Evolutionary conservation across 1,140 invertebrate species (phyloP), one percentile per base, ranked within the genome.

Genomic region (Caenorhabditis remanei): DNA sequence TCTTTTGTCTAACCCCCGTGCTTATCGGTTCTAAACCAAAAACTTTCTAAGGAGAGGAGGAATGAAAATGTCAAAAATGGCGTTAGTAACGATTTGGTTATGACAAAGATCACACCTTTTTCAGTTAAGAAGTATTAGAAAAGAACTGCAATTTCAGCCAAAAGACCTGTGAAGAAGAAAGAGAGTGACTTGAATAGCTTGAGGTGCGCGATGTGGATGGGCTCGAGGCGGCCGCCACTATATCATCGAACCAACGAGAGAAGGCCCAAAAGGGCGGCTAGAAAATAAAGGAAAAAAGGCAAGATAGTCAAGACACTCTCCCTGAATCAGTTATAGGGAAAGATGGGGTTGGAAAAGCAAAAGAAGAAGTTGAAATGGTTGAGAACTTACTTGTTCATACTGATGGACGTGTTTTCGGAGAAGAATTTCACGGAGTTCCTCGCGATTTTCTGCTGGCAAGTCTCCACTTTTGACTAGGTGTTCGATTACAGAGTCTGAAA

Each of bases 331-430:
- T 46, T 8, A 82, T 83, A 46, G 63, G 63, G 55, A 71, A 71
- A 71, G 65, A 8, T 46, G 41, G 90, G 24, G 40, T 84, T 61
- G 5, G 63, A 56, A n/a, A 67, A 75, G 84, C 89, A 63, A 3
- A 85, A 87, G 13, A 83, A 24, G 58, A 21, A 21, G 71, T 89
- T 19, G 50, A 67, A 50, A 48, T 48, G 87, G 94, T 93, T 84
- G 88, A 87, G 40, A 90, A 90, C 90, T 95, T 95, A 92, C 90
- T 32, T 92, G 92, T 85, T 98, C 96, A 92, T 98, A 96, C 90
- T 98, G 97, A 95, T 99, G 98, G 58, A 96, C 95, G 94, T 99
- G 98, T 71, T 96, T 95, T 88, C 96, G 95, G 88, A 98, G 93
- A 41, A 99, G 94, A 8, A 96, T 95, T 91, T 98, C 97, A 91